Conservation (phyloP, 2,113 vertebrate genomes). For the Coptodon rendalli region DNA sequence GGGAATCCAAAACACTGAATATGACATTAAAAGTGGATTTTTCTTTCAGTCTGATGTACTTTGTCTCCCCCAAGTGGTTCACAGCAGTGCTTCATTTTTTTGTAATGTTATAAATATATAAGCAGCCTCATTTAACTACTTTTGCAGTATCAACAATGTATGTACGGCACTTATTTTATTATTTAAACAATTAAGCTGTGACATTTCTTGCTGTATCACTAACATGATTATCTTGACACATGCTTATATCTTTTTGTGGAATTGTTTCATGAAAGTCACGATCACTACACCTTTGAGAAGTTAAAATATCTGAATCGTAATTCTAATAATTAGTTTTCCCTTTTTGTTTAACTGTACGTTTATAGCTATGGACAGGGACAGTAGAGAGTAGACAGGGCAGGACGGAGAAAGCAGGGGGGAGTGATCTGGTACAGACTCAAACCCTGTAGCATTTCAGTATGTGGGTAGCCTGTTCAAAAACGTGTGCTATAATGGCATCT, state of each 20-base stretch:
- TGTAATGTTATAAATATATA: neutral
- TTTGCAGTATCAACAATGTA: neutral
- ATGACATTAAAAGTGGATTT: neutral
- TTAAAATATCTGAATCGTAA: neutral
- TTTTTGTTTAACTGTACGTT: neutral
- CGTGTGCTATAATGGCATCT: neutral
- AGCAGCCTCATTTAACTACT: neutral
- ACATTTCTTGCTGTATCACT: neutral
- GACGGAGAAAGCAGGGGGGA: neutral
- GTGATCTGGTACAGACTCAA: neutral
- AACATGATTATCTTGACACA: neutral
- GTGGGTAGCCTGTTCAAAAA: neutral
- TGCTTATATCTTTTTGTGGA: neutral
- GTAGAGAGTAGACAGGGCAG: neutral
- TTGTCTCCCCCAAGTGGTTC: slow-evolving; percentile 60
- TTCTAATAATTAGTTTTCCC: neutral
- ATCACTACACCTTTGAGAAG: neutral
- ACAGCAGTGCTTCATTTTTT: neutral
- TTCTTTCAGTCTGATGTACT: slow-evolving; percentile 20
- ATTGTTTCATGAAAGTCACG: neutral
- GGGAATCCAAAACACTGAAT: neutral
- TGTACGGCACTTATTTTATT: neutral
- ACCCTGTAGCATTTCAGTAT: neutral
- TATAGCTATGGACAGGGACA: neutral
- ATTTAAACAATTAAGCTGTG: neutral